These are phyloP conservation scores for Rhopilema esculentum DNA, from an alignment of 30 jellyfish, hydroid and myxozoan genomes.

Conservation along the genomic window DNA sequence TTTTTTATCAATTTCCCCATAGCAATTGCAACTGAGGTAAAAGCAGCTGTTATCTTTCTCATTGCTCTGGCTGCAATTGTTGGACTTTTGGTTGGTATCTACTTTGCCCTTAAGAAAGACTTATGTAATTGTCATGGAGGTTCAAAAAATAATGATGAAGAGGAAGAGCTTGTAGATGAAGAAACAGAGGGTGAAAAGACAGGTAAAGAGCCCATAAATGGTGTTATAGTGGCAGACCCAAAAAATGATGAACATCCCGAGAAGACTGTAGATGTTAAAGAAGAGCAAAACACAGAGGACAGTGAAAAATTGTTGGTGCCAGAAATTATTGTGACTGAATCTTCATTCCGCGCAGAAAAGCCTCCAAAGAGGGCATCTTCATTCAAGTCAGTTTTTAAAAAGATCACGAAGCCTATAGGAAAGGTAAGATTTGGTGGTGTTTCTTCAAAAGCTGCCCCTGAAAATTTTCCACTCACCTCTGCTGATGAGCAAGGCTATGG, in stretches of 20 bases:
- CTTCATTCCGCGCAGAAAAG: constrained; percentile 61
- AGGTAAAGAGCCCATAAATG: not conserved
- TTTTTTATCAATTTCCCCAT: not conserved
- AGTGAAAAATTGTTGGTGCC: constrained; percentile 41
- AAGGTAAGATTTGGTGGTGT: constrained; percentile 90
- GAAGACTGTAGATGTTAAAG: not conserved
- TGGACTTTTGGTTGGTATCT: constrained; percentile 66
- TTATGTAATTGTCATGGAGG: constrained; percentile 69
- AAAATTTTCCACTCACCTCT: constrained; percentile 50
- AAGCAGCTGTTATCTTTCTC: constrained; percentile 84
- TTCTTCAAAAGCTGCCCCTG: constrained; percentile 47
- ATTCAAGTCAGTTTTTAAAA: constrained; percentile 80
- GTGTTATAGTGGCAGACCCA: constrained; percentile 12
- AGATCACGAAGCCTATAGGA: constrained; percentile 78
- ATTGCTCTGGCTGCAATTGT: constrained; percentile 53
- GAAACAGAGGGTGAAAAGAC: constrained; percentile 36
- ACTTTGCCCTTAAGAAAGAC: constrained; percentile 75
- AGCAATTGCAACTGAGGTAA: constrained; percentile 65
- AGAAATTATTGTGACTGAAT: constrained; percentile 76
- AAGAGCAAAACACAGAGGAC: constrained; percentile 17
- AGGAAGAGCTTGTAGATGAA: constrained; percentile 55
- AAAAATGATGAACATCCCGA: not conserved
- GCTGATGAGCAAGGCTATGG: constrained; percentile 63
- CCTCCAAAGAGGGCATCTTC: constrained; percentile 59
- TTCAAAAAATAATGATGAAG: constrained; percentile 75